Evolutionary conservation across 2,797 vertebrate species (phyloP).

Genomic region (Microcaecilia unicolor): DNA sequence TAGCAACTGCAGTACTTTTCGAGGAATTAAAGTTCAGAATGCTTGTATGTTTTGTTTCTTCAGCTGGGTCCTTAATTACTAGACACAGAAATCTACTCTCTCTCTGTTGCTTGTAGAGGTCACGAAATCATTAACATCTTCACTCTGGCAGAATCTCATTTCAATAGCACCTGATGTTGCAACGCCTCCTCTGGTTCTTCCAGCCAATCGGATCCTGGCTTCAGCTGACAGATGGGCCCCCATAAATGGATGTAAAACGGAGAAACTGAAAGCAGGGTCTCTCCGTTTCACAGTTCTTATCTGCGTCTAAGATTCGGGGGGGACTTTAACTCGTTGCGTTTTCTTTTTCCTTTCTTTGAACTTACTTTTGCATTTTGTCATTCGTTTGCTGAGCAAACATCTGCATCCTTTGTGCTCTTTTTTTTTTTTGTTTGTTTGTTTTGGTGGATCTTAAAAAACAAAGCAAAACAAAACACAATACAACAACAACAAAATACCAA

Average conservation of each 20-base stretch:
- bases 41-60: slow-evolving; percentile 50
- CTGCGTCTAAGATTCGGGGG: slow-evolving; percentile 54
- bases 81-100: slow-evolving; percentile 65
- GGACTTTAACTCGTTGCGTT: slow-evolving; percentile 30
- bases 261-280: slow-evolving; percentile 60
- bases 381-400: slow-evolving; percentile 46
- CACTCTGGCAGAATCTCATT: slow-evolving; percentile 70
- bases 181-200: slow-evolving; percentile 52
- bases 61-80: slow-evolving; percentile 63
- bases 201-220: slow-evolving; percentile 77
- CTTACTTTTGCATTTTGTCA: slow-evolving; percentile 27
- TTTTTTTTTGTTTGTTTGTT: slow-evolving; percentile 14
- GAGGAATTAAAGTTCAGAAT: slow-evolving; percentile 28
- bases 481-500: slow-evolving; percentile 30
- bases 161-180: slow-evolving; percentile 72
- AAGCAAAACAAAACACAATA: slow-evolving; percentile 20
- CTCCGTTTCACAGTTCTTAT: slow-evolving; percentile 56
- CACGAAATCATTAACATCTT: slow-evolving; percentile 69
- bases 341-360: slow-evolving; percentile 21
- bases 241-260: slow-evolving; percentile 72
- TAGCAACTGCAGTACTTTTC: slow-evolving; percentile 31
- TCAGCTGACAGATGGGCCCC: slow-evolving; percentile 67
- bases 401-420: slow-evolving; percentile 27
- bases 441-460: slow-evolving; percentile 56
- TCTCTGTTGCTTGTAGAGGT: slow-evolving; percentile 67